Percentiles rank a stretch among this genome's conserved stretches.
These are phyloP conservation scores for Chironomus riparius DNA, from an alignment of 2,888 invertebrate genomes.

Conservation along the genomic window DNA sequence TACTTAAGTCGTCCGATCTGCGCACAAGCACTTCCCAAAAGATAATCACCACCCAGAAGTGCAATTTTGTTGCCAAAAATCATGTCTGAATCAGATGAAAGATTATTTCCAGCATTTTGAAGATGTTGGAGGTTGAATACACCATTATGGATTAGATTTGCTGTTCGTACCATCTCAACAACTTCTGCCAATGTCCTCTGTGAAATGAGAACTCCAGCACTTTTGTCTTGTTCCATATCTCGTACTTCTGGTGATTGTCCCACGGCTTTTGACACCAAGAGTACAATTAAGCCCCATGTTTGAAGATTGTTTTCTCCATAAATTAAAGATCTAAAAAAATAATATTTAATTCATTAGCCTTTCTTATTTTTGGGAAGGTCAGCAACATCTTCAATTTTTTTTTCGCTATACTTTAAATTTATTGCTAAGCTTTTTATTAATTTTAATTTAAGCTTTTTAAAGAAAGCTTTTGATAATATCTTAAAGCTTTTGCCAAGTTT, in stretches of 20 bases:
- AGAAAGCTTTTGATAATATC: no score
- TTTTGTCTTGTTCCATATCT: conserved; percentile 76
- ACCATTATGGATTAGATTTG: conserved; percentile 81
- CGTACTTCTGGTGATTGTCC: conserved; percentile 71
- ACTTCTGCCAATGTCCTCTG: conserved; percentile 86
- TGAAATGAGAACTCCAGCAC: conserved; percentile 77
- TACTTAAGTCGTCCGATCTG: conserved; percentile 65
- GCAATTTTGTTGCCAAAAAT: conserved; percentile 94
- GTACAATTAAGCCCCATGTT: conserved; percentile 77
- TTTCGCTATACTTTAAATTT: no score
- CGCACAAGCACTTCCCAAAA: conserved; percentile 79
- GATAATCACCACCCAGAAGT: conserved; percentile 82
- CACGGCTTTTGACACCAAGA: conserved; percentile 83
- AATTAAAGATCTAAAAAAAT: conserved; percentile 42
- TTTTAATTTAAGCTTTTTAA: no score
- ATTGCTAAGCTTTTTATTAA: no score
- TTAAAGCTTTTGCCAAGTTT: no score
- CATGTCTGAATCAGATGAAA: conserved; percentile 62
- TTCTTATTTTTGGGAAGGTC: no score
- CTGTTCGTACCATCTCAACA: conserved; percentile 93
- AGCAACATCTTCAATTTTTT: no score
- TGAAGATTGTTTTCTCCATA: conserved; percentile 84
- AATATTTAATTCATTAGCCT: background rate
- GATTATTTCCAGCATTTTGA: conserved; percentile 45
- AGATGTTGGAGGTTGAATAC: conserved; percentile 69